Percentiles rank a stretch among this genome's conserved stretches.
Evolutionary conservation across 2,113 vertebrate species (phyloP).

Genomic region (Toxotes jaculatrix): DNA sequence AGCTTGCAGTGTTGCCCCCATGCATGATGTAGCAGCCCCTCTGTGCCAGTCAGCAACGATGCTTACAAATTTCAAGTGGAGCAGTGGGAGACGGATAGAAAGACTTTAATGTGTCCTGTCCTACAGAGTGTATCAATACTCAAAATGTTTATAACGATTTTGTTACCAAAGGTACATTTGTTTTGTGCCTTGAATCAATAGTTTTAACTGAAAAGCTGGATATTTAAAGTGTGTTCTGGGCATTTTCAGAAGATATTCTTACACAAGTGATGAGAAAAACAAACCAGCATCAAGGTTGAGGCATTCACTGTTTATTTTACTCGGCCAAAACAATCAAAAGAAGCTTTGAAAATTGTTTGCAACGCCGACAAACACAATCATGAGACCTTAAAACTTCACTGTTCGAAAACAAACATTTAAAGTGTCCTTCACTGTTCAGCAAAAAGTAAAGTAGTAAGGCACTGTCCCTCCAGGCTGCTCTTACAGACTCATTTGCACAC

Average conservation of each 20-base stretch:
- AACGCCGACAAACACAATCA: not conserved
- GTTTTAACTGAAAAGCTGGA: not conserved
- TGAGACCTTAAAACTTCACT: not conserved
- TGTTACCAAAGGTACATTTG: not conserved
- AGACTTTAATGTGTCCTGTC: not conserved
- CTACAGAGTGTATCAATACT: not conserved
- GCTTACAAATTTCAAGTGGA: conserved; percentile 23
- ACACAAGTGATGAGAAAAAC: not conserved
- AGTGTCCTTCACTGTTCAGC: not conserved
- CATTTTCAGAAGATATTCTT: too few species aligned
- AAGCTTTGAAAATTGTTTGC: not conserved
- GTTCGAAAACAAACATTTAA: too few species aligned
- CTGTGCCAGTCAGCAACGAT: not conserved
- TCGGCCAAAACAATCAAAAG: not conserved
- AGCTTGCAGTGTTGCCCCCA: conserved; percentile 25
- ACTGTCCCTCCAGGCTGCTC: not conserved
- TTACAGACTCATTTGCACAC: not conserved
- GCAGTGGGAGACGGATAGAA: not conserved
- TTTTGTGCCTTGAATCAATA: not conserved
- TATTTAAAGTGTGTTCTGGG: not conserved
- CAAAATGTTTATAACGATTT: not conserved
- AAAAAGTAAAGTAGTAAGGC: conserved; percentile 1
- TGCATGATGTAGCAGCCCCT: conserved; percentile 35
- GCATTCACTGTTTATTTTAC: not conserved
- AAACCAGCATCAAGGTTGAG: not conserved